Percentiles rank a stretch among this genome's conserved stretches.
Evolutionary conservation across 1,140 invertebrate species (phyloP).

Genomic region (Tenebrio molitor): DNA sequence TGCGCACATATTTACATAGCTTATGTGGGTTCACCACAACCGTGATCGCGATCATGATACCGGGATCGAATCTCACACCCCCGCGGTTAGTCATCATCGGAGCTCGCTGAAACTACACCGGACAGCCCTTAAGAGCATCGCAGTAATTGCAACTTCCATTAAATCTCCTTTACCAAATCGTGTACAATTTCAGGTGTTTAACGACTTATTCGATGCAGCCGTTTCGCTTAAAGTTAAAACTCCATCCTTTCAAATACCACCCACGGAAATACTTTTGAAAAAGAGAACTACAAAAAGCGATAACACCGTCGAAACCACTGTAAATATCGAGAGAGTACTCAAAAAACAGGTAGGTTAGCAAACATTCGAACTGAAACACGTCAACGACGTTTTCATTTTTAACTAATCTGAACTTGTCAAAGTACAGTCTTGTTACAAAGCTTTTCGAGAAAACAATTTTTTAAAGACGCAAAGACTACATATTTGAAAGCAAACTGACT

Average conservation of each 20-base stretch:
- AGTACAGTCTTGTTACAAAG: too few species aligned
- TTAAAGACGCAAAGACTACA: too few species aligned
- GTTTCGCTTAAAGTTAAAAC: constrained; percentile 70
- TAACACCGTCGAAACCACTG: constrained; percentile 52
- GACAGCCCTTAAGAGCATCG: constrained; percentile 35
- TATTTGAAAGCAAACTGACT: too few species aligned
- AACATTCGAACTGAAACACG: neutral
- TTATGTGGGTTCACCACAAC: constrained; percentile 47
- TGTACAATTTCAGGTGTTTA: constrained; percentile 54
- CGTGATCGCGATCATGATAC: constrained; percentile 41
- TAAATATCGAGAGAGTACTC: constrained; percentile 54
- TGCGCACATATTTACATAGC: constrained; percentile 54
- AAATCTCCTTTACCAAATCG: constrained; percentile 31
- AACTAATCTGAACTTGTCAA: too few species aligned
- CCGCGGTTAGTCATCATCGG: constrained; percentile 27
- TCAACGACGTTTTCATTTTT: too few species aligned
- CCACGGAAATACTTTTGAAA: constrained; percentile 72
- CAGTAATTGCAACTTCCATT: constrained; percentile 36
- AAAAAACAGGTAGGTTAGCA: constrained; percentile 52
- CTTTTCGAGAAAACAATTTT: too few species aligned
- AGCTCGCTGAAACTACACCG: constrained; percentile 34
- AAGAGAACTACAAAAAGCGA: constrained; percentile 65
- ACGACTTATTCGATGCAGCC: constrained; percentile 47
- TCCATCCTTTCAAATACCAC: constrained; percentile 73
- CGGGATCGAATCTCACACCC: constrained; percentile 38